Evolutionary conservation across 2,797 vertebrate genomes (phyloP), one percentile per base, ranked within the genome.

Genomic region (Gymnoscopelus microlampas): DNA sequence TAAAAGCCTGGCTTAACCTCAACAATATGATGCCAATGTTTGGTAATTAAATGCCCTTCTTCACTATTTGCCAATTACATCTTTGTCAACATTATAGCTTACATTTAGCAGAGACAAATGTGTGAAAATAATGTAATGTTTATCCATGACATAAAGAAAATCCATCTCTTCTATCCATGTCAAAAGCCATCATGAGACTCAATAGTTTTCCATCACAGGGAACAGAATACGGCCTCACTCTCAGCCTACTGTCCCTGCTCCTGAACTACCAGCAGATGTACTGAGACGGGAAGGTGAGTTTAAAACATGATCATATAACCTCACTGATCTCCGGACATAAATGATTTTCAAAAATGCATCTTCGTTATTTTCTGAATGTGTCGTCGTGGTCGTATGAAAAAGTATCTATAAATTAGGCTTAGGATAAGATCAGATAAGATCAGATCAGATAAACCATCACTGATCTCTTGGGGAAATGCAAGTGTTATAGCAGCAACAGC

Each of bases 1-100:
- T 94, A 67, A 94, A 87, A 87, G 90, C 94, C 53, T 95, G 94
- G 94, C 83, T 95, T 49, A 94, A 90, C 77, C 83, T 94, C 80
- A 94, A 94, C 86, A 82, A 90, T 54, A 89, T 93, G 19, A 80
- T 94, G 29, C 93, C 93, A 53, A 90, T 84, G 54, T 85, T 94
- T 50, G 94, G 92, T 94, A 76, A 84, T 89, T 71, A 5, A 2
- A 8, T 26, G 19, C 1, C 15, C 32, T 6, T 35, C 44, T 56
- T 26, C 49, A 51, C 12, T 32, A 49, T 53, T 24, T 55, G 19
- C 29, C 19, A 19, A 19, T 19, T 19, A 19, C 19, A 19, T 19
- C 1, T 19, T 5, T 47, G 5, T 47, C 10, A 47, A 47, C 10
- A 47, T 47, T 11, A 47, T 11, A 5, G 5, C 5, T 47, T 47